Base-by-base conservation (phyloP, 1,140 invertebrate species). In the Aethina tumida region DNA sequence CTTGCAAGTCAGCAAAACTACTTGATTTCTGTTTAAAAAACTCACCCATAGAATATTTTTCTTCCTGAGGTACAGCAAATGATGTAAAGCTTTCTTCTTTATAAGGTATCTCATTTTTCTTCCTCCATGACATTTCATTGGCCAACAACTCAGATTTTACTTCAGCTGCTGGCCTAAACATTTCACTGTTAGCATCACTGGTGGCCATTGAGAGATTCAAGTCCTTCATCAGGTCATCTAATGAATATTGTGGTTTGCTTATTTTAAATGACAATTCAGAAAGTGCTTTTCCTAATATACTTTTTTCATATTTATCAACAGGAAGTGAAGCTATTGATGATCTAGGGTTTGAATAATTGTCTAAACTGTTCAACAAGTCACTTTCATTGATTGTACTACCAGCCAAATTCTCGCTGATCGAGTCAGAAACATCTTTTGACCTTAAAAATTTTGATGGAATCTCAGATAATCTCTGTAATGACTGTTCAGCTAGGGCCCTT, bases 71-170 rank as follows among this genome's bases (percentile, higher is more conserved):
- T 5, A n/a, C n/a, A n/a, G n/a, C n/a, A n/a, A n/a, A n/a, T n/a
- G n/a, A n/a, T n/a, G 36, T 13, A 37, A 38, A 47, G 21, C 31
- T 35, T 34, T 24, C 24, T 14, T 25, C 10, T 15, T 35, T 20
- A 6, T 16, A 19, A 12, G 56, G 53, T 12, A 58, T 16, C 9
- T 47, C 50, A 26, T 56, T 38, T 35, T 58, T 47, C 16, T 39
- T 24, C 17, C 41, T 47, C 56, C 52, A 56, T 24, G 52, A 54
- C 16, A 43, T 27, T 37, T 58, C 53, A 43, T 55, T 53, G 6
- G 42, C 44, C 12, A 43, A 22, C 8, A 58, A 36, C 37, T 43
- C 42, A 4, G 33, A 27, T 15, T 34, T 34, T 19, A 42, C 48
- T 13, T 51, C 44, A 38, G 50, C 48, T 20, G 44, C 47, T 27